Evolutionary conservation across 2,888 invertebrate species (phyloP).

Genomic region (Lithosia quadra): DNA sequence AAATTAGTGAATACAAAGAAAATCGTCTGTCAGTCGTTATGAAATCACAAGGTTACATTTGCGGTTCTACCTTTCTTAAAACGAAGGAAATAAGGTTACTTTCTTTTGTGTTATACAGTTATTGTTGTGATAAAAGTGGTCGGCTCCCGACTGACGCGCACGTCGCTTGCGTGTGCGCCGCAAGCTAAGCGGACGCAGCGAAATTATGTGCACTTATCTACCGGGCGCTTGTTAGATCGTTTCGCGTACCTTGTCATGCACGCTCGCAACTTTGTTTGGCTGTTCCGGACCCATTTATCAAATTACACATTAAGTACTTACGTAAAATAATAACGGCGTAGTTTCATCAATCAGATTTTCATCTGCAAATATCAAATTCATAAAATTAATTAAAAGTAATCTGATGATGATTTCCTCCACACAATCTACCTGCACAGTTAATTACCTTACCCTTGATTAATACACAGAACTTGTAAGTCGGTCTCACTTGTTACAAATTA

Average conservation of each 20-base stretch:
- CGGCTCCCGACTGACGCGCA: constrained; percentile 71
- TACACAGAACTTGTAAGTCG: constrained; percentile 54
- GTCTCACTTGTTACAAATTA: constrained; percentile 58
- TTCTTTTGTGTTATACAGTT: constrained; percentile 46
- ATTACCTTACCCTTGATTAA: constrained; percentile 63
- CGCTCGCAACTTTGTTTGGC: constrained; percentile 42
- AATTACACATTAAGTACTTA: constrained; percentile 18
- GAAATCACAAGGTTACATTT: constrained; percentile 37
- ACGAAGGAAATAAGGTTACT: constrained; percentile 51
- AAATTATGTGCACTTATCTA: constrained; percentile 82
- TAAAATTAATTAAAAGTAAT: neutral
- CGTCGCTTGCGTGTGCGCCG: constrained; percentile 81
- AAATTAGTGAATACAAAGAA: constrained; percentile 68
- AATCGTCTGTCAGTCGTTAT: constrained; percentile 64
- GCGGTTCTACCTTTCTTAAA: constrained; percentile 44
- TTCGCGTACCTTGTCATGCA: constrained; percentile 70
- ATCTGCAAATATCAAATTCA: neutral
- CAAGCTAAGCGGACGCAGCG: constrained; percentile 75
- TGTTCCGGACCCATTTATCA: constrained; percentile 35
- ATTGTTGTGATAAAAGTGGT: constrained; percentile 49
- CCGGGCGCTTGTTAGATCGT: constrained; percentile 70
- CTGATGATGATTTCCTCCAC: constrained; percentile 29
- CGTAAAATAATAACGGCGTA: constrained; percentile 18
- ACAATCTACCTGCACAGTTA: constrained; percentile 51
- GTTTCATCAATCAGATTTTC: constrained; percentile 12